Conservation (phyloP, 2,888 invertebrate species). For the Pteria penguin region DNA sequence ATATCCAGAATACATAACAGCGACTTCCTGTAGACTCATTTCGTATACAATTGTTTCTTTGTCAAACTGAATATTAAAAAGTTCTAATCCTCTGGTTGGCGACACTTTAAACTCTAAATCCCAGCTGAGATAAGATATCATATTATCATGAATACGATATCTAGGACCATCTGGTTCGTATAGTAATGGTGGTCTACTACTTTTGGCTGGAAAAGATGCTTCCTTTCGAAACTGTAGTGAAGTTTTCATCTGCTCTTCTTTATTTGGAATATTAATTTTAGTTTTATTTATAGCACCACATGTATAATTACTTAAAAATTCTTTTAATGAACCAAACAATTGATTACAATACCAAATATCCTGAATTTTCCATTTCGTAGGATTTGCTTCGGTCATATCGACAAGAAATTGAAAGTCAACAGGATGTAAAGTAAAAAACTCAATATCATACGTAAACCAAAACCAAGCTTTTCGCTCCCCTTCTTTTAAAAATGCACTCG, state of each 20-base stretch:
- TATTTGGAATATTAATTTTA: constrained; percentile 54
- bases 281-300: constrained; percentile 63
- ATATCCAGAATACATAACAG: constrained; percentile 73
- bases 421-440: constrained; percentile 71
- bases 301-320: constrained; percentile 60
- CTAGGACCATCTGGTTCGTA: constrained; percentile 70
- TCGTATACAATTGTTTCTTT: constrained; percentile 75
- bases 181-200: constrained; percentile 64
- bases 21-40: constrained; percentile 76
- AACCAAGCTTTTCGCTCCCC: constrained; percentile 73
- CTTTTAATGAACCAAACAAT: constrained; percentile 60
- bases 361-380: constrained; percentile 66
- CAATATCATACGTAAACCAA: constrained; percentile 69
- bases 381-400: constrained; percentile 61
- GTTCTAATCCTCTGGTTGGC: constrained; percentile 68
- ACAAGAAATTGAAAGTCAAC: constrained; percentile 74
- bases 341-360: constrained; percentile 70
- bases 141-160: constrained; percentile 64
- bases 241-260: constrained; percentile 54
- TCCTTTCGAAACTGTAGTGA: constrained; percentile 60
- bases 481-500: constrained; percentile 63
- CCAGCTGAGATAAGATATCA: constrained; percentile 74
- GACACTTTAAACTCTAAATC: constrained; percentile 68
- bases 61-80: constrained; percentile 69
- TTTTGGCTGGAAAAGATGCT: constrained; percentile 51